Conservation (phyloP, 2,888 invertebrate genomes). For the Apamea sordens region DNA sequence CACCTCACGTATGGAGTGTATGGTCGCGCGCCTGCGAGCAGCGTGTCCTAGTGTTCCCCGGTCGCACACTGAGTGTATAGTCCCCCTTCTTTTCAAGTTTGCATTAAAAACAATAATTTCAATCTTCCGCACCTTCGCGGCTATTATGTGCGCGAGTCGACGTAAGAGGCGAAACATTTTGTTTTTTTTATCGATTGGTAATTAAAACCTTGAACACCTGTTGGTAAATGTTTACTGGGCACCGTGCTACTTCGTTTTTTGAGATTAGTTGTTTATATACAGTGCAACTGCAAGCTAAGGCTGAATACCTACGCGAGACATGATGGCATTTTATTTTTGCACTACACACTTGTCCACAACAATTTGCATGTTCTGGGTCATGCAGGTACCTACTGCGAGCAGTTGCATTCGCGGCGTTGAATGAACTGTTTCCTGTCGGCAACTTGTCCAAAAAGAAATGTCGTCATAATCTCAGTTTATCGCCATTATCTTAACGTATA, state of each 20-base stretch:
- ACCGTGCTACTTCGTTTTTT: conserved; percentile 18
- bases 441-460: conserved; percentile 67
- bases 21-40: conserved; percentile 77
- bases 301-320: conserved; percentile 77
- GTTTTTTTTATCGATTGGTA: conserved; percentile 14
- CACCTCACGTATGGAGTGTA: conserved; percentile 85
- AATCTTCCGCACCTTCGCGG: conserved; percentile 78
- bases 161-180: conserved; percentile 81
- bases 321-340: conserved; percentile 58
- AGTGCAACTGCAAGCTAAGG: conserved; percentile 64
- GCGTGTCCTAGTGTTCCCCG: conserved; percentile 66
- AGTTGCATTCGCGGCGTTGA: conserved; percentile 47
- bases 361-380: conserved; percentile 48
- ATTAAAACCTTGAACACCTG: conserved; percentile 40
- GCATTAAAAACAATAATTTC: conserved; percentile 80
- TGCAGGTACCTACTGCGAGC: conserved; percentile 42
- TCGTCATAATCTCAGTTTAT: conserved; percentile 68
- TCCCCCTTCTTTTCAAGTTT: conserved; percentile 76
- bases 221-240: conserved; percentile 19
- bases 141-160: conserved; percentile 74
- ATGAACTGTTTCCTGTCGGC: conserved; percentile 64
- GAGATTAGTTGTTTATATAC: conserved; percentile 30
- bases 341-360: conserved; percentile 53
- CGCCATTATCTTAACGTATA: conserved; percentile 73
- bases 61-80: conserved; percentile 80